Evolutionary conservation across 2,113 vertebrate species (phyloP), one percentile per base, ranked within the genome.

Genomic region (Anhinga rufa): DNA sequence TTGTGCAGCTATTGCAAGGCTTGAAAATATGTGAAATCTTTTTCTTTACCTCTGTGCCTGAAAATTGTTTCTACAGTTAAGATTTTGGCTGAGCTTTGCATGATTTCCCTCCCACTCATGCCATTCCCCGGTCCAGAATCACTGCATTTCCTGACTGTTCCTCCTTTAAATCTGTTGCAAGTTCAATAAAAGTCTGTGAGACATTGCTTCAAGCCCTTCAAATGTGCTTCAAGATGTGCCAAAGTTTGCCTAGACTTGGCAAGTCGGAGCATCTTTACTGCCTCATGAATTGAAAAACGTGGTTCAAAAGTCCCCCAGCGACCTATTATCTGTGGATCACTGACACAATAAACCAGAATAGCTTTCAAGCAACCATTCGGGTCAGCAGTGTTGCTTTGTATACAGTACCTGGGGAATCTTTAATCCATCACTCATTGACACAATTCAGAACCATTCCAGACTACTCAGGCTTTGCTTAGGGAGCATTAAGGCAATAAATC

Each of bases 261-360:
- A 95, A 90, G 92, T 91, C 52, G 70, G 54, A 92, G 38, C 77
- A 89, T 88, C 61, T 51, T 82, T 88, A 38, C 32, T 79, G 69
- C 54, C 69, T 82, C n/a, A 92, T 66, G 28, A 92, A 92, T 60
- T 88, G 61, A 97, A 92, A 96, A 95, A 28, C 69, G 61, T 57
- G 49, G 24, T 65, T 96, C 48, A 52, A n/a, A 95, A 95, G 66
- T 81, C 69, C 71, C 51, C 84, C 58, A 32, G 79, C 92, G 84
- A 94, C 75, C 77, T 88, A 68, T 84, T 91, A 86, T 86, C 86
- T 93, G 82, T 91, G 82, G 76, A 93, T 96, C 76, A 88, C 79
- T 90, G 93, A 91, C 78, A 93, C 51, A 80, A 74, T 90, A 97
- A 95, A 86, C 38, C 32, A 96, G 86, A 91, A 95, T 46, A 86